Conservation (phyloP, 2,113 vertebrate species). For the Podocnemis expansa region DNA sequence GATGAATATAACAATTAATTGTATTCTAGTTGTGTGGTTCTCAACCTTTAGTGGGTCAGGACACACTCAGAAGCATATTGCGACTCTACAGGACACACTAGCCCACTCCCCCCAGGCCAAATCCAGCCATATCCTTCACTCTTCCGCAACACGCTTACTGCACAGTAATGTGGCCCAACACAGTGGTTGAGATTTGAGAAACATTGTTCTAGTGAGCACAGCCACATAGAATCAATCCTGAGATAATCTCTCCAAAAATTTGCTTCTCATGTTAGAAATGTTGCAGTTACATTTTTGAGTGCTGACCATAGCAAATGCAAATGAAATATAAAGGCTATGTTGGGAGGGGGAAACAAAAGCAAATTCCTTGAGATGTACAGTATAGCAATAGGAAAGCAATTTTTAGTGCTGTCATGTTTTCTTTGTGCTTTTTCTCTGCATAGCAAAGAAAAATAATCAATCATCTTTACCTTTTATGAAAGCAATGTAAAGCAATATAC, state of each 20-base stretch:
- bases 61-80: too few relatives aligned
- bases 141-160: too few relatives aligned
- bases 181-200: too few relatives aligned
- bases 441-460: not conserved
- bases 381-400: not conserved
- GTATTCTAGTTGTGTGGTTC: too few relatives aligned
- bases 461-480: not conserved
- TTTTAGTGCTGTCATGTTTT: not conserved
- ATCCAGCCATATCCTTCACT: too few relatives aligned
- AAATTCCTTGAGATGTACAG: not conserved
- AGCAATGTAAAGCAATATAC: not conserved
- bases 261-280: not conserved
- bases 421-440: not conserved
- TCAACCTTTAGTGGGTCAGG: too few relatives aligned
- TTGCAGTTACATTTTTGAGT: not conserved
- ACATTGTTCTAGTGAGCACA: too few relatives aligned
- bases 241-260: not conserved
- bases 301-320: fast-evolving
- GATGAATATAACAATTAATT: not conserved
- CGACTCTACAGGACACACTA: too few relatives aligned
- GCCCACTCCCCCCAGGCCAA: too few relatives aligned
- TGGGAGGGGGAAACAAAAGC: not conserved
- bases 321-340: not conserved
- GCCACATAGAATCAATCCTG: not conserved
- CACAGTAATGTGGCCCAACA: too few relatives aligned